Base-by-base conservation (phyloP, 2,888 invertebrate species). In the Synanthedon myopaeformis region DNA sequence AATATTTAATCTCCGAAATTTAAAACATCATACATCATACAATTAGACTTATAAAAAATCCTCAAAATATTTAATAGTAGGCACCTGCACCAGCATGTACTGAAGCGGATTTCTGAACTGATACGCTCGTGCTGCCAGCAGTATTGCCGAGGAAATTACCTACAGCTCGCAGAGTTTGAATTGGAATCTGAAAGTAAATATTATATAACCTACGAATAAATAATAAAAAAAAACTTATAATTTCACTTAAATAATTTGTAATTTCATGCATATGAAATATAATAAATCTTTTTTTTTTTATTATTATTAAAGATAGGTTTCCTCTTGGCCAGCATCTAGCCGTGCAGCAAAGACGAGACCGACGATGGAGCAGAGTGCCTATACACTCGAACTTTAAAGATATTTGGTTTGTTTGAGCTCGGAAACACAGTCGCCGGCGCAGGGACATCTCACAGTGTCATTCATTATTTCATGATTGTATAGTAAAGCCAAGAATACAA, bases 151-250 rank as follows among this genome's bases (percentile, higher is more conserved):
- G 75, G 54, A 92, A 80, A 64, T 87, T 88, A 57, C 90, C 89
- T 1, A 92, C 92, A 49, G 92, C 91, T 63, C 82, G 87, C 56
- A 92, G 69, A 3, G 92, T 89, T 13, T 91, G 89, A 65, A 91
- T 91, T 28, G 92, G 92, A 62, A 92, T 92, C 92, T 92, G 82
- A 45, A 86, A 83, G 63, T 42, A 54, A 55, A 53, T 53, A 55
- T 17, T 14, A 57, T 19, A 8, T 35, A 35, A 3, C 35, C 35
- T 35, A 53, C 35, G 35, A 35, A 35, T 35, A 35, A 35, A 8
- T 10, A 35, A 35, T 6, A 28, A 35, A 35, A 35, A 8, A 35
- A 8, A 35, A 35, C 35, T n/a, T n/a, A n/a, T n/a, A n/a, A 35
- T 35, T 35, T 35, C 35, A 35, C 3, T n/a, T n/a, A n/a, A n/a